Conservation (phyloP, 1,140 invertebrate genomes). For the Drosophila simulans region DNA sequence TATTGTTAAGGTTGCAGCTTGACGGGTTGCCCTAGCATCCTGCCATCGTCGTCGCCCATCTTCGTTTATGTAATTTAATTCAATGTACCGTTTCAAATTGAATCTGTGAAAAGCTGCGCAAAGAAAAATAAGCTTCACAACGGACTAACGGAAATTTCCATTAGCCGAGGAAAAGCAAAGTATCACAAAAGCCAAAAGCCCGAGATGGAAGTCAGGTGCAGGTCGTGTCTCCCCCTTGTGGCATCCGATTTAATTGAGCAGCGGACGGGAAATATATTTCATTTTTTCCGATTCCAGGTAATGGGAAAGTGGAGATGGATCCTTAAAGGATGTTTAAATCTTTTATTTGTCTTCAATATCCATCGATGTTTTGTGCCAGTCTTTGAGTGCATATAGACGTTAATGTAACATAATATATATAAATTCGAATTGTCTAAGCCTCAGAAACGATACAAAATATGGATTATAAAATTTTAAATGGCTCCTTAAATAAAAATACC, state of each 20-base stretch:
- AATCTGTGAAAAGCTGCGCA: conserved; percentile 75
- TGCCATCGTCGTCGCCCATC: conserved; percentile 29
- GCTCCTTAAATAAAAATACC: neutral
- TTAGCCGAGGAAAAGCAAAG: conserved; percentile 49
- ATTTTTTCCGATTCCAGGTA: neutral
- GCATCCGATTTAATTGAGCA: conserved; percentile 70
- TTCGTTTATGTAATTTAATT: conserved; percentile 76
- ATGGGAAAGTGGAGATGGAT: conserved; percentile 15
- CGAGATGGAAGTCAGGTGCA: conserved; percentile 32
- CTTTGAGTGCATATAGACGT: too few species aligned
- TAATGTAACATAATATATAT: too few species aligned
- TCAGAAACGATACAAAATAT: too few species aligned
- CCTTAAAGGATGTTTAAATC: conserved; percentile 7
- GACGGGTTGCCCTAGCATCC: conserved; percentile 56
- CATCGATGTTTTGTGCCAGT: too few species aligned
- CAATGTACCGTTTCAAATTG: conserved; percentile 82
- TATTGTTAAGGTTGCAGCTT: conserved; percentile 75
- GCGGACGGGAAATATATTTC: conserved; percentile 53
- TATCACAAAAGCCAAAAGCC: conserved; percentile 55
- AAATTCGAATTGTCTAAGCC: too few species aligned
- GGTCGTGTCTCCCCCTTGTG: conserved; percentile 15
- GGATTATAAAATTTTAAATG: too few species aligned
- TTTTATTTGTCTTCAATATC: too few species aligned
- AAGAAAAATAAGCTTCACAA: conserved; percentile 68
- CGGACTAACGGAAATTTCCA: conserved; percentile 73